phyloP scores from a whole-genome alignment of 2,888 invertebrate genomes.

The Auanema sp. region DNA sequence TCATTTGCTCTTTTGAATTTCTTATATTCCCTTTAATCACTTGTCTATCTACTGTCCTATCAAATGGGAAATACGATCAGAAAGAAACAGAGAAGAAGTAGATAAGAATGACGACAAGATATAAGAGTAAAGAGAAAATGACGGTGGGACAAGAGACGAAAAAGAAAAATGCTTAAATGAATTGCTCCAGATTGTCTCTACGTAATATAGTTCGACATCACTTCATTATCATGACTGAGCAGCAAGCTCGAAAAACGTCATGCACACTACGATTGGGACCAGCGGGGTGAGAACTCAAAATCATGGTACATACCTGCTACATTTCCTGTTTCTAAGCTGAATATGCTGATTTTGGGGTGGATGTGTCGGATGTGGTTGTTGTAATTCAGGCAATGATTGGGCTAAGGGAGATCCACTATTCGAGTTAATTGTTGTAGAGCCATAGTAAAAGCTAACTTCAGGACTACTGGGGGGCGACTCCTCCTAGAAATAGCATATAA shows the following conservation, averaged over 20 bases:
- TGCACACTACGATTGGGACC: not conserved
- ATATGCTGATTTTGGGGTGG: too few relatives aligned
- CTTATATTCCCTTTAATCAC: not conserved
- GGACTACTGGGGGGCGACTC: conserved; percentile 22
- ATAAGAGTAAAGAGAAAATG: not conserved
- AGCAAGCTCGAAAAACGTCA: not conserved
- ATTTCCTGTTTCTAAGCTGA: conserved; percentile 12
- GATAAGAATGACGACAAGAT: not conserved
- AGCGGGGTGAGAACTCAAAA: not conserved
- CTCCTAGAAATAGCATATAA: conserved; percentile 11
- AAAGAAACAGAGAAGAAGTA: not conserved
- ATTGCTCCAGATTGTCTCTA: too few relatives aligned
- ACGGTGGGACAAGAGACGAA: not conserved
- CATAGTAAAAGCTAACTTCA: conserved; percentile 4
- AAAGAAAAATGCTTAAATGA: not conserved
- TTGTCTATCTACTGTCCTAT: not conserved
- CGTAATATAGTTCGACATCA: too few relatives aligned
- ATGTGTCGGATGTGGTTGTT: not conserved
- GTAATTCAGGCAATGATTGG: conserved; percentile 15
- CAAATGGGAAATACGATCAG: not conserved
- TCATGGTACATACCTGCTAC: conserved; percentile 12
- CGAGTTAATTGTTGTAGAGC: not conserved
- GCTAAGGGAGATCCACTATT: conserved; percentile 16
- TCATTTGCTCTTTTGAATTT: too few relatives aligned
- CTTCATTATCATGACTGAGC: conserved; percentile 1